phyloP scores from a whole-genome alignment of 2,797 vertebrate species.

The Halcyon badia region DNA sequence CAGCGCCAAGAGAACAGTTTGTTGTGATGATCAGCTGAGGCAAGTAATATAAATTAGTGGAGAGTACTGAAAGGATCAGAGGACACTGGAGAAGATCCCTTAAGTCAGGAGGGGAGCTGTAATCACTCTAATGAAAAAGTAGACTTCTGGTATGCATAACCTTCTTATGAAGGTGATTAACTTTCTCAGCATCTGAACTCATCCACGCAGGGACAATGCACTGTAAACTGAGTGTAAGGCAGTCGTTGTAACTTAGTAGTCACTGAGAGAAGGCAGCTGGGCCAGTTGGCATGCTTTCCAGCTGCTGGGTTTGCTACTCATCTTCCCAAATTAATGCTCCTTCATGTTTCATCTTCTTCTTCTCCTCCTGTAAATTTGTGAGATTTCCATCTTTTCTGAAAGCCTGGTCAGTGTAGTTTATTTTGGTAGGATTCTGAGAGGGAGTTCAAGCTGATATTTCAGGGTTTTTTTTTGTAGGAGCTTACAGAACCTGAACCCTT shows the following conservation, averaged over 20 bases:
- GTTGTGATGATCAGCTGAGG: neutral
- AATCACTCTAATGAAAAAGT: neutral
- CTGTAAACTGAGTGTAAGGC: neutral
- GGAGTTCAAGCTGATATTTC: neutral
- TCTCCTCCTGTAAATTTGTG: neutral
- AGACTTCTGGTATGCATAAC: neutral
- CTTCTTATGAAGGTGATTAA: neutral
- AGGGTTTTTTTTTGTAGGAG: neutral
- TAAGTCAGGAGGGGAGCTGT: neutral
- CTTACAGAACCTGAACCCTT: neutral
- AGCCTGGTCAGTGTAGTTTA: neutral
- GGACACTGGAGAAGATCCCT: neutral
- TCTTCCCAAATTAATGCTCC: neutral
- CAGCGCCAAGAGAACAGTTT: neutral
- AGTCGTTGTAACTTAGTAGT: neutral
- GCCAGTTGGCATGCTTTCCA: accelerated
- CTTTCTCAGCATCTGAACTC: neutral
- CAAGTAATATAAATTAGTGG: neutral
- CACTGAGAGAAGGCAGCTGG: neutral
- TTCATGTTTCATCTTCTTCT: neutral
- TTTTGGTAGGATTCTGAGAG: neutral
- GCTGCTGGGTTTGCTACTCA: neutral
- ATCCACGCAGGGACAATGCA: neutral
- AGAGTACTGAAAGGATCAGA: neutral
- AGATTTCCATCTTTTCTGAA: neutral